Percentiles rank a stretch among this genome's conserved stretches.
Conservation (phyloP, 1,140 invertebrate species). For the Mylabris phalerata region DNA sequence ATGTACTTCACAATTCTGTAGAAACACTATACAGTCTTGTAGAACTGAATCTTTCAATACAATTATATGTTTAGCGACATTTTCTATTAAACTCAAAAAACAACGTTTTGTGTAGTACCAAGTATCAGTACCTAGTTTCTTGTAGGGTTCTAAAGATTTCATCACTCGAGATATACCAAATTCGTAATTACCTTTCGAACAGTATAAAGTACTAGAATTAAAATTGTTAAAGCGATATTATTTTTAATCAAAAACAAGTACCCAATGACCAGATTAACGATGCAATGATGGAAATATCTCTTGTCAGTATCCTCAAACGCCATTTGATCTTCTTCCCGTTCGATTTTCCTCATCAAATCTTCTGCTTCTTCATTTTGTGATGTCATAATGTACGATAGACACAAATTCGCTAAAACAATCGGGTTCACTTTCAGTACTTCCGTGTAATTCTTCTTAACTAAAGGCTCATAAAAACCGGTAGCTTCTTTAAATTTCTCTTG, state of each 20-base stretch:
- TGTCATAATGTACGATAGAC: constrained; percentile 99
- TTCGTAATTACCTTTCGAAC: constrained; percentile 98
- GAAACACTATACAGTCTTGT: constrained; percentile 85
- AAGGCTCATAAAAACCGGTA: constrained; percentile 95
- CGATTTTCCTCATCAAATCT: constrained; percentile 97
- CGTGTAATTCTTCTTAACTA: constrained; percentile 94
- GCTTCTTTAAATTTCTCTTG: constrained; percentile 98
- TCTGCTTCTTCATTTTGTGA: constrained; percentile 98
- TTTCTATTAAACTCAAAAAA: constrained; percentile 88
- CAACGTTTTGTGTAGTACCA: constrained; percentile 97
- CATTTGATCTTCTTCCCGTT: constrained; percentile 93
- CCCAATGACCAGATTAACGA: constrained; percentile 98
- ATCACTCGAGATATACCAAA: constrained; percentile 99
- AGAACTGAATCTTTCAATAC: constrained; percentile 81
- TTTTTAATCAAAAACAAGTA: constrained; percentile 33
- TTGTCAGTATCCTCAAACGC: constrained; percentile 90
- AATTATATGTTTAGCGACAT: constrained; percentile 86
- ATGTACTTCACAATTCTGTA: constrained; percentile 86
- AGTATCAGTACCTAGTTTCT: constrained; percentile 92
- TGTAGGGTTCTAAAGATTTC: constrained; percentile 92
- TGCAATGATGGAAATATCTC: constrained; percentile 95
- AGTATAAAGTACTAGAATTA: constrained; percentile 76
- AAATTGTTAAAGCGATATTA: not conserved
- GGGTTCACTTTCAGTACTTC: constrained; percentile 91
- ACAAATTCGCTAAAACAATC: constrained; percentile 95